Evolutionary conservation across 2,888 invertebrate species (phyloP).

Genomic region (Calliphora vomitoria): DNA sequence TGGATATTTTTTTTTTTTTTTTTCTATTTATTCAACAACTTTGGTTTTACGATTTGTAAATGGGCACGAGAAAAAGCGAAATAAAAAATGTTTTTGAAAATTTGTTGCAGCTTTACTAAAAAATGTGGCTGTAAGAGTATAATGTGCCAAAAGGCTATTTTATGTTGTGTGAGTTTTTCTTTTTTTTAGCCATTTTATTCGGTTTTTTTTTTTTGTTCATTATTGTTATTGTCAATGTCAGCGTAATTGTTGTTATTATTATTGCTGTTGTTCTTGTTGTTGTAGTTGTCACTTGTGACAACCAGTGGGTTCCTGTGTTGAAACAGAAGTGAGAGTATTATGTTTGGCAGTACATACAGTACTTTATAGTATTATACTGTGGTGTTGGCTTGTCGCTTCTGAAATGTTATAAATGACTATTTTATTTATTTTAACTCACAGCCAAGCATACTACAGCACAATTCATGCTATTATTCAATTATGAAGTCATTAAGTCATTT

Average conservation of each 20-base stretch:
- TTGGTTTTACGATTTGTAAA: conserved; percentile 63
- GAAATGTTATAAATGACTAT: conserved; percentile 71
- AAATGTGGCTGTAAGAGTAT: conserved; percentile 16
- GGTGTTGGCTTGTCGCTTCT: conserved; percentile 42
- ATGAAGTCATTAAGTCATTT: conserved; percentile 78
- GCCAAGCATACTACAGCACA: not conserved
- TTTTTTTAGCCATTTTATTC: conserved; percentile 6
- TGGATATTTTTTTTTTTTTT: not conserved
- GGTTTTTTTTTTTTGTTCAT: conserved; percentile 29
- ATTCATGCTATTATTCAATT: conserved; percentile 77
- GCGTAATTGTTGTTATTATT: conserved; percentile 55
- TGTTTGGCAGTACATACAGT: not conserved
- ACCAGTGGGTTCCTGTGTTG: conserved; percentile 46
- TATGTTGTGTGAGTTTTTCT: conserved; percentile 22
- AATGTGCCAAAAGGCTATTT: conserved; percentile 56
- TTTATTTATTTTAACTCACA: conserved; percentile 59
- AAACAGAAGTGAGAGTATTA: conserved; percentile 14
- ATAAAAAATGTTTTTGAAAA: conserved; percentile 37
- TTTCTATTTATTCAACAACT: conserved; percentile 19
- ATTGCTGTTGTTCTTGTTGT: conserved; percentile 39
- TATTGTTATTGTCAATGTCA: conserved; percentile 56
- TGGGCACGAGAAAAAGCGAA: conserved; percentile 14
- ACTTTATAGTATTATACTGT: not conserved
- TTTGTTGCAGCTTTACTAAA: conserved; percentile 28
- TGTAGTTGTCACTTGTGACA: conserved; percentile 48